Percentiles rank a stretch among this genome's conserved stretches.
Evolutionary conservation across 2,113 vertebrate species (phyloP).

Genomic region (Illadopsis cleaveri): DNA sequence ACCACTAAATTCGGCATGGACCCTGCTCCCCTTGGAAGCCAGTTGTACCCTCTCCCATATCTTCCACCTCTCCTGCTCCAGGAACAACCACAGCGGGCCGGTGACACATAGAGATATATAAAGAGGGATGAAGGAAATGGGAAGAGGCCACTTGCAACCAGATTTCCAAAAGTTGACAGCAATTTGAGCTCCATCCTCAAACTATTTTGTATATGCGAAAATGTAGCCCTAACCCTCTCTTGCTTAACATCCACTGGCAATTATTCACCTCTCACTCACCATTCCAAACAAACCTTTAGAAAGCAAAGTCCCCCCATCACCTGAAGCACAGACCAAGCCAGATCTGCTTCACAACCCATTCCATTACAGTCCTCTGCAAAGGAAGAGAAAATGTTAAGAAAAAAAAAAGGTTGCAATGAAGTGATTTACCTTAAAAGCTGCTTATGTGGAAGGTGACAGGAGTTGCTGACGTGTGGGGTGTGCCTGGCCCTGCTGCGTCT

Average conservation of each 20-base stretch:
- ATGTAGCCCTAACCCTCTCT: not conserved
- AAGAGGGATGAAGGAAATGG: not conserved
- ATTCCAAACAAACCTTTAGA: not conserved
- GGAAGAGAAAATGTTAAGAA: not conserved
- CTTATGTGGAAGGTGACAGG: not conserved
- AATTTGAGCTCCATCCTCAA: not conserved
- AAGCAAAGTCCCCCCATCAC: not conserved
- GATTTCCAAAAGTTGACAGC: not conserved
- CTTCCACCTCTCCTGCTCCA: not conserved
- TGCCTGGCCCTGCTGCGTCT: accelerated
- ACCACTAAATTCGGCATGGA: not conserved
- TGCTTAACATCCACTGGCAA: not conserved
- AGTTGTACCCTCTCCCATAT: not conserved
- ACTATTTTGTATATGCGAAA: not conserved
- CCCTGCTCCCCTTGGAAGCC: not conserved
- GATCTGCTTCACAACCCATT: not conserved
- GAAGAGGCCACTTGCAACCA: not conserved
- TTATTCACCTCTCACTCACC: not conserved
- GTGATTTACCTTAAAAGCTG: not conserved
- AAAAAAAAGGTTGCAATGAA: not conserved
- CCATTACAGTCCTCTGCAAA: not conserved
- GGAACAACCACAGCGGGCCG: accelerated
- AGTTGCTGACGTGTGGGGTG: accelerated
- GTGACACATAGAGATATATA: too few relatives aligned
- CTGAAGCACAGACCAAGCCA: not conserved